Conservation (phyloP, 2,888 invertebrate genomes). For the Eilema caniola region DNA sequence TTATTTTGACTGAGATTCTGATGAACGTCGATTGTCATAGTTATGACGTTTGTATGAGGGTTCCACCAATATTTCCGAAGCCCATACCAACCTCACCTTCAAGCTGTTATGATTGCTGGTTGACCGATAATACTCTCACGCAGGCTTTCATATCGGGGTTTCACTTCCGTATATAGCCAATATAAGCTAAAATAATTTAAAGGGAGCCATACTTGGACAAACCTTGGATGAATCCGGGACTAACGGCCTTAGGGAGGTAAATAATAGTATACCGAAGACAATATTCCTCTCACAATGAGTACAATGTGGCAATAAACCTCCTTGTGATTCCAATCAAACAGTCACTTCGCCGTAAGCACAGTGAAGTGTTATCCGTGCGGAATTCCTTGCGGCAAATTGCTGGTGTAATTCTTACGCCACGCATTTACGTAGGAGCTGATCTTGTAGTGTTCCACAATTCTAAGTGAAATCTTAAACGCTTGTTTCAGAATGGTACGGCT, state of each 20-base stretch:
- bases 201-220: no score
- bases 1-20: neutral
- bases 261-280: neutral
- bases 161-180: neutral
- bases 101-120: neutral
- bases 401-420: slow-evolving; percentile 2
- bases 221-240: neutral
- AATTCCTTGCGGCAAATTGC: neutral
- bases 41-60: neutral
- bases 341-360: neutral
- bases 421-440: slow-evolving; percentile 5
- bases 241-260: neutral
- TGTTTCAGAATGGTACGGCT: slow-evolving; percentile 1
- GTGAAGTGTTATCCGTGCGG: neutral
- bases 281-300: neutral
- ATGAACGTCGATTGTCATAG: neutral
- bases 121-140: neutral
- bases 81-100: neutral
- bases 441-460: slow-evolving; percentile 3
- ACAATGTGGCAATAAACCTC: neutral
- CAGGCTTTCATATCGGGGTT: neutral
- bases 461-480: slow-evolving; percentile 1
- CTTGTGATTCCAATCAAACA: neutral
- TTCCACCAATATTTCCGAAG: neutral
- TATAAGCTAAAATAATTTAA: neutral